Base-by-base conservation (phyloP, 2,888 invertebrate species). In the Andrena fulva region DNA sequence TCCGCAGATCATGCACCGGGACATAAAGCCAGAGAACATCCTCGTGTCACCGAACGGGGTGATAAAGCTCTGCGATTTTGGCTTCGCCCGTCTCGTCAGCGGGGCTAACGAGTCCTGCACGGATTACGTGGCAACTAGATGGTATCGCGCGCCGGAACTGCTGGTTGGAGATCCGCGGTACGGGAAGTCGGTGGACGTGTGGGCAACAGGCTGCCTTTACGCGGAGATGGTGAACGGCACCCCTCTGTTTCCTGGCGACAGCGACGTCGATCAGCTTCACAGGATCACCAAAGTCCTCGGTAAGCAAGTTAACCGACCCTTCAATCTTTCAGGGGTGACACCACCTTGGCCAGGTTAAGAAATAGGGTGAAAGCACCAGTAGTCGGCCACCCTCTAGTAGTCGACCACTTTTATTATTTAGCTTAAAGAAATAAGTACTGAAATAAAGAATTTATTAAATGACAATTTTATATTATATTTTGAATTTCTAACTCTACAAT, bases 61-160 rank as follows among this genome's bases (percentile, higher is more conserved):
- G 4, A 97, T 98, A 54, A 98, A 98, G 94, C 94, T 98, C n/a
- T 98, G 98, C 93, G 98, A 98, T 94, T 97, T 98, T 88, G 98
- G 98, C 1, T 98, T 98, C 92, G 98, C 98, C 0, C 95, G 98
- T 50, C 94, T 97, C 0, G 94, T 97, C 74, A 96, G 96, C 0
- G 95, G 95, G 0, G 95, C 96, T 1, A 97, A 97, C 0, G 97
- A 98, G 92, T 96, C 96, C 0, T 97, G 97, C 94, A 98, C 97
- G 76, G 98, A 98, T 94, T 98, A 98, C 92, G 98, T 98, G 48
- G 98, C 98, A 12, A 98, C 98, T 0, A 94, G 98, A 85, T 98
- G 98, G 98, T 98, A 98, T 94, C 94, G 98, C 73, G 97, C 98
- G 0, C 98, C 98, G 0, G 98, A 98, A 93, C 95, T 98, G 16